These are phyloP conservation scores for Hymenochirus boettgeri DNA, from an alignment of 2,113 vertebrate genomes.

Conservation along the genomic window DNA sequence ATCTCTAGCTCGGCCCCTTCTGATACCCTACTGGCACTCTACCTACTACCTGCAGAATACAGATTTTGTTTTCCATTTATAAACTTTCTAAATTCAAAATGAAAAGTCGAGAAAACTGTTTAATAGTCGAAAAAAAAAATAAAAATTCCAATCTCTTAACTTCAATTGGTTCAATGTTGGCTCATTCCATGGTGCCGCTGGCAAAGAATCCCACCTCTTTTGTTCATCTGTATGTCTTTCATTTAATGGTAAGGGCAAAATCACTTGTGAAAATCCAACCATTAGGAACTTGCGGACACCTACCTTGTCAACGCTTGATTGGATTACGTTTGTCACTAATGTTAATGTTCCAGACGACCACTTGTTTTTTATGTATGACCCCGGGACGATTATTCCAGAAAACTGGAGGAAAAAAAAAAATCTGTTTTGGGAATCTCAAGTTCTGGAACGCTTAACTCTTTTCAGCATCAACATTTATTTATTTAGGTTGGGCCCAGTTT, in stretches of 20 bases:
- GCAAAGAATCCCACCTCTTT: too few species aligned
- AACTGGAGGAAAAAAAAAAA: slow-evolving; percentile 69
- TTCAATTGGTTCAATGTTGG: neutral
- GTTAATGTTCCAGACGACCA: slow-evolving; percentile 67
- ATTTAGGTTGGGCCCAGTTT: slow-evolving; percentile 79
- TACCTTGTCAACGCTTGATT: slow-evolving; percentile 55
- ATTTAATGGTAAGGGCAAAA: too few species aligned
- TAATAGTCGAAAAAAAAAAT: too few species aligned
- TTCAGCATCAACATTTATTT: slow-evolving; percentile 83
- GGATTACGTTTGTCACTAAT: slow-evolving; percentile 65
- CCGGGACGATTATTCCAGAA: slow-evolving; percentile 73
- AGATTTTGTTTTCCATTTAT: too few species aligned
- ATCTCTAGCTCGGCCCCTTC: too few species aligned
- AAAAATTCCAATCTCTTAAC: too few species aligned
- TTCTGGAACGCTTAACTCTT: slow-evolving; percentile 74
- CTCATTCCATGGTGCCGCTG: too few species aligned
- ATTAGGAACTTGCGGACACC: slow-evolving; percentile 46
- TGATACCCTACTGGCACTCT: too few species aligned
- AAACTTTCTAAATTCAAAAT: too few species aligned
- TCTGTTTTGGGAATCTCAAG: slow-evolving; percentile 73
- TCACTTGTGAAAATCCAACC: neutral
- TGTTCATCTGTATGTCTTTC: too few species aligned
- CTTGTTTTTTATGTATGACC: slow-evolving; percentile 70
- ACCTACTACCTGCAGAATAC: too few species aligned
- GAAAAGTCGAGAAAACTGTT: too few species aligned